These are phyloP conservation scores for Anodontia alba DNA, from an alignment of 2,888 invertebrate species.

Conservation along the genomic window DNA sequence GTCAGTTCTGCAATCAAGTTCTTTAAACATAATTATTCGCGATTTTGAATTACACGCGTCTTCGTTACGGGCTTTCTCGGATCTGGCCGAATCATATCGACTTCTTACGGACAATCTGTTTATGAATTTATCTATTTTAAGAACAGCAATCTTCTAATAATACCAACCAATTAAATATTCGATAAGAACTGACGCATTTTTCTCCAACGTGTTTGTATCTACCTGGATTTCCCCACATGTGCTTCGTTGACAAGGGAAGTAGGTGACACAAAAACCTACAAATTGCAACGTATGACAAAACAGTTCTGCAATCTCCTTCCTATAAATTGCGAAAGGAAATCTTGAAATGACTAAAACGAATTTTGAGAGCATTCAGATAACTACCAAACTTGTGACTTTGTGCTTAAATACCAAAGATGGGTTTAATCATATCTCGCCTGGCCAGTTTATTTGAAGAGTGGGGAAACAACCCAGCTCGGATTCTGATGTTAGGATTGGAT, in stretches of 20 bases:
- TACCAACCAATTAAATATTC: conserved; percentile 26
- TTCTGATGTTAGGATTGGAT: conserved; percentile 82
- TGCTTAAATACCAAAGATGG: conserved; percentile 47
- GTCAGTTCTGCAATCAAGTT: too few species aligned
- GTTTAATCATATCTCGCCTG: conserved; percentile 41
- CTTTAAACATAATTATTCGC: too few species aligned
- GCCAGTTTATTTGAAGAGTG: conserved; percentile 42
- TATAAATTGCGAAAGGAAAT: too few species aligned
- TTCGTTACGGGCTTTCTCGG: too few species aligned
- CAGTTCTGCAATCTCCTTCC: too few species aligned
- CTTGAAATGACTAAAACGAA: too few species aligned
- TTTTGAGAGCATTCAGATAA: too few species aligned
- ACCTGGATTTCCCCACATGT: conserved; percentile 18
- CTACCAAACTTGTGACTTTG: too few species aligned
- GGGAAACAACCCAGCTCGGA: conserved; percentile 67
- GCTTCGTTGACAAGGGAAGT: not conserved
- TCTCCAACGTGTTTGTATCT: conserved; percentile 17
- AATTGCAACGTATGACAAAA: conserved; percentile 1
- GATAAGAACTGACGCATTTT: conserved; percentile 17
- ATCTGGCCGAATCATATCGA: too few species aligned
- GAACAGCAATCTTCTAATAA: not conserved
- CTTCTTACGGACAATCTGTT: too few species aligned
- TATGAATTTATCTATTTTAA: too few species aligned
- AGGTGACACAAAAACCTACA: not conserved
- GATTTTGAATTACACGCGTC: too few species aligned